These are phyloP conservation scores for Melieria picta DNA, from an alignment of 2,888 invertebrate species.

Conservation along the genomic window DNA sequence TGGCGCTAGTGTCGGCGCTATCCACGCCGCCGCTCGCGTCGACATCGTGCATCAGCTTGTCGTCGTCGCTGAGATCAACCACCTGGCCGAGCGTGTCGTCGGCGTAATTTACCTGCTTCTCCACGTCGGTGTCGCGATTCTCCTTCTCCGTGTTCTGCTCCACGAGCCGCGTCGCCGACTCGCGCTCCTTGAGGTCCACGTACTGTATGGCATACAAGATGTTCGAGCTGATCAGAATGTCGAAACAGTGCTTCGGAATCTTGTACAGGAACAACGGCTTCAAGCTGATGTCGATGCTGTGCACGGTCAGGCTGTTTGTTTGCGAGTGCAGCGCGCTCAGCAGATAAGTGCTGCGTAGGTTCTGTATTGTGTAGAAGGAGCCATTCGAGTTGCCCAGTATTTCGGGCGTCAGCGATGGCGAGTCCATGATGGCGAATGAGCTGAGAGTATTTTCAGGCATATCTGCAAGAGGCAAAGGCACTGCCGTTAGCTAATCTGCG, in stretches of 20 bases:
- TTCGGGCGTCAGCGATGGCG: slow-evolving; percentile 64
- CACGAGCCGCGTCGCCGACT: slow-evolving; percentile 31
- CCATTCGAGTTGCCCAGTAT: slow-evolving; percentile 60
- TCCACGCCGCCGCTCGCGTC: slow-evolving; percentile 18
- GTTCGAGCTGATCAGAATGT: slow-evolving; percentile 74
- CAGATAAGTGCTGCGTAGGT: slow-evolving; percentile 62
- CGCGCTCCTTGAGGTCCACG: slow-evolving; percentile 62
- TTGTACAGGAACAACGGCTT: slow-evolving; percentile 77
- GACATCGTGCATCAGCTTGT: slow-evolving; percentile 27
- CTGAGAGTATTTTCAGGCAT: slow-evolving; percentile 58
- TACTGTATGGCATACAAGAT: slow-evolving; percentile 72
- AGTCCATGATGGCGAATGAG: slow-evolving; percentile 63
- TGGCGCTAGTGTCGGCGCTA: slow-evolving; percentile 40
- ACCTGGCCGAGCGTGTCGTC: slow-evolving; percentile 17
- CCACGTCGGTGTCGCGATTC: slow-evolving; percentile 50
- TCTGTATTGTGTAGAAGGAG: slow-evolving; percentile 65
- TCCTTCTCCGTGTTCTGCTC: slow-evolving; percentile 52
- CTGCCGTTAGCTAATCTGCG: too few relatives aligned
- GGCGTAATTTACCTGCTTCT: slow-evolving; percentile 47
- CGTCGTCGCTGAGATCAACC: slow-evolving; percentile 20
- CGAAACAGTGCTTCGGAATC: slow-evolving; percentile 72
- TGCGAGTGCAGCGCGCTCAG: slow-evolving; percentile 64
- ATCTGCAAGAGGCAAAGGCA: slow-evolving; percentile 50
- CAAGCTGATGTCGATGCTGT: slow-evolving; percentile 74
- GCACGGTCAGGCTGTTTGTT: slow-evolving; percentile 68